Evolutionary conservation across 2,888 invertebrate species (phyloP).

Genomic region (Drosophila niveifrons): DNA sequence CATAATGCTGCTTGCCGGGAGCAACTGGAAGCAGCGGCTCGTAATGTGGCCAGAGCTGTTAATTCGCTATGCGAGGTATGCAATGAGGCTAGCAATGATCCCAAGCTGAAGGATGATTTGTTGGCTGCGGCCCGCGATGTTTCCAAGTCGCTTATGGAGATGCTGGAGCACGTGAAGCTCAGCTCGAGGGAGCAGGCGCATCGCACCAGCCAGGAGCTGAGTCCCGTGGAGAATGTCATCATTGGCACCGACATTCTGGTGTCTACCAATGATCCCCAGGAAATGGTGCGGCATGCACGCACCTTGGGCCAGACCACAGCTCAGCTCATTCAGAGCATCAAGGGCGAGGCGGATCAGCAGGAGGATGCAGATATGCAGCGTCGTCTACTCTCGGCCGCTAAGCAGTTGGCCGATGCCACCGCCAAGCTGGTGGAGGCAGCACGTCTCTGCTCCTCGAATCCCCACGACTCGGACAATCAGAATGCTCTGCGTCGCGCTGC

Average conservation of each 20-base stretch:
- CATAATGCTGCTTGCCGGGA: slow-evolving; percentile 94
- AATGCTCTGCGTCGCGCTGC: slow-evolving; percentile 94
- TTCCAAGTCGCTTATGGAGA: slow-evolving; percentile 93
- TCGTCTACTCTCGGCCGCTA: slow-evolving; percentile 96
- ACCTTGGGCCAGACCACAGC: slow-evolving; percentile 97
- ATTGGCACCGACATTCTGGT: slow-evolving; percentile 95
- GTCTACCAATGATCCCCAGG: slow-evolving; percentile 94
- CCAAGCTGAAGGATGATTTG: slow-evolving; percentile 90
- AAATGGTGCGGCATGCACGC: slow-evolving; percentile 97
- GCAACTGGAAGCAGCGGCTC: slow-evolving; percentile 96
- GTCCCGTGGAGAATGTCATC: slow-evolving; percentile 95
- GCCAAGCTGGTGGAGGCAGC: slow-evolving; percentile 98
- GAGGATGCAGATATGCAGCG: slow-evolving; percentile 95
- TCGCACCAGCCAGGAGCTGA: slow-evolving; percentile 90
- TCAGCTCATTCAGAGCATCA: slow-evolving; percentile 96
- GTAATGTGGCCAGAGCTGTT: slow-evolving; percentile 96
- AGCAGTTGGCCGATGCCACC: slow-evolving; percentile 97
- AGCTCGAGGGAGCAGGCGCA: slow-evolving; percentile 89
- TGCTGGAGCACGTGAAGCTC: slow-evolving; percentile 94
- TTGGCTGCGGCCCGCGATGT: slow-evolving; percentile 95
- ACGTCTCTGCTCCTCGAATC: slow-evolving; percentile 94
- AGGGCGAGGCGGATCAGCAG: slow-evolving; percentile 96
- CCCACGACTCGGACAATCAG: slow-evolving; percentile 93
- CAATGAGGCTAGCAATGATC: slow-evolving; percentile 90
- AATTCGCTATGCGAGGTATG: slow-evolving; percentile 94